Evolutionary conservation across 2,888 invertebrate genomes (phyloP).

Genomic region (Octonoba sinensis): DNA sequence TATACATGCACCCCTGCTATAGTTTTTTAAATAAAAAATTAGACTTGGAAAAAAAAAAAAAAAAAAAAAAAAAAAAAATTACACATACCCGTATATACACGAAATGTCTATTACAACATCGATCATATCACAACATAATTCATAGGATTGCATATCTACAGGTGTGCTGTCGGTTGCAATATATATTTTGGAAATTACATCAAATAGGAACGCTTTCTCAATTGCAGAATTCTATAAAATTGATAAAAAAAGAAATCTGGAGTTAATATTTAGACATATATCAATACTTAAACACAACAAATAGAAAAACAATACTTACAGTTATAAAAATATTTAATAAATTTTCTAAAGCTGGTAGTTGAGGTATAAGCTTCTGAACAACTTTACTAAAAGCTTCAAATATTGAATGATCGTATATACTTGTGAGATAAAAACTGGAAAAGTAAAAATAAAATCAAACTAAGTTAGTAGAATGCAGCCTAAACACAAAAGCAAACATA

Average conservation of each 20-base stretch:
- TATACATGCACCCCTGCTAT: no score
- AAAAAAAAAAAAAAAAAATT: background rate
- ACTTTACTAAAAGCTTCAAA: conserved; percentile 99
- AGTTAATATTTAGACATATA: no score
- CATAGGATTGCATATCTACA: conserved; percentile 99
- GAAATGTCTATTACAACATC: conserved; percentile 99
- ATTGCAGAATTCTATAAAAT: conserved; percentile 94
- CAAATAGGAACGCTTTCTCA: conserved; percentile 99
- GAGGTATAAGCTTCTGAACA: conserved; percentile 97
- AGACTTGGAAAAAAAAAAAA: background rate
- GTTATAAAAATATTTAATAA: conserved; percentile 97
- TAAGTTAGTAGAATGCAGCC: background rate
- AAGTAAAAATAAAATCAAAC: background rate
- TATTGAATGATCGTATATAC: conserved; percentile 99
- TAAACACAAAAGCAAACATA: background rate
- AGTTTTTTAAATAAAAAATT: no score
- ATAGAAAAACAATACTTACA: conserved; percentile 76
- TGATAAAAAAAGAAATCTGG: background rate
- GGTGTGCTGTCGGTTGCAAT: conserved; percentile 99
- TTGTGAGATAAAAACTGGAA: conserved; percentile 92
- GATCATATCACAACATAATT: conserved; percentile 99
- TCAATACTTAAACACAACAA: background rate
- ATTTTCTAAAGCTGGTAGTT: conserved; percentile 96
- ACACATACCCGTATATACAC: conserved; percentile 90
- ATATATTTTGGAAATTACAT: conserved; percentile 93